These are phyloP conservation scores for Macrophya annulata DNA, from an alignment of 2,888 invertebrate genomes.

Conservation along the genomic window DNA sequence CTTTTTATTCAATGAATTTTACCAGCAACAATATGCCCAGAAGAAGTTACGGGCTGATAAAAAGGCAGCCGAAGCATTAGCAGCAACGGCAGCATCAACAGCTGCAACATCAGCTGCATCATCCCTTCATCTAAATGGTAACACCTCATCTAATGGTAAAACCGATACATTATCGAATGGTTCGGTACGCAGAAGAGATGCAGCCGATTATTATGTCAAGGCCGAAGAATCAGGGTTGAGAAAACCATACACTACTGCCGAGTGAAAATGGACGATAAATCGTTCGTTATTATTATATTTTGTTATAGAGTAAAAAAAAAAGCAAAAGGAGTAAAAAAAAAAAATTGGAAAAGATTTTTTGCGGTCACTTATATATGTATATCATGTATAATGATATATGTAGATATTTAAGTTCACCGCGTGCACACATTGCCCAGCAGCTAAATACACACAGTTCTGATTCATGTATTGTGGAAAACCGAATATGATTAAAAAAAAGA, in stretches of 20 bases:
- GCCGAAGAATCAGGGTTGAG: constrained; percentile 78
- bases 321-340: neutral
- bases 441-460: neutral
- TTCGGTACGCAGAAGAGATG: constrained; percentile 73
- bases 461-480: no score
- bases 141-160: constrained; percentile 68
- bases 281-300: neutral
- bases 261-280: constrained; percentile 65
- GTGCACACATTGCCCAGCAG: neutral
- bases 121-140: constrained; percentile 39
- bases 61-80: constrained; percentile 73
- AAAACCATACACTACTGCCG: constrained; percentile 72
- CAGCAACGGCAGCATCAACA: constrained; percentile 60
- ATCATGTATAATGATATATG: neutral
- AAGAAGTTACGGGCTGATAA: constrained; percentile 71
- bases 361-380: neutral
- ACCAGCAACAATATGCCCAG: constrained; percentile 88
- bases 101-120: constrained; percentile 43
- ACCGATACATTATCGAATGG: constrained; percentile 60
- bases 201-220: constrained; percentile 81
- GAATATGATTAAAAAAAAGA: neutral
- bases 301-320: neutral
- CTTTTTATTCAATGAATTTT: constrained; percentile 97
- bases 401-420: neutral
- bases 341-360: neutral